Conservation (phyloP, 2,888 invertebrate species). For the Aporophyla nigra region DNA sequence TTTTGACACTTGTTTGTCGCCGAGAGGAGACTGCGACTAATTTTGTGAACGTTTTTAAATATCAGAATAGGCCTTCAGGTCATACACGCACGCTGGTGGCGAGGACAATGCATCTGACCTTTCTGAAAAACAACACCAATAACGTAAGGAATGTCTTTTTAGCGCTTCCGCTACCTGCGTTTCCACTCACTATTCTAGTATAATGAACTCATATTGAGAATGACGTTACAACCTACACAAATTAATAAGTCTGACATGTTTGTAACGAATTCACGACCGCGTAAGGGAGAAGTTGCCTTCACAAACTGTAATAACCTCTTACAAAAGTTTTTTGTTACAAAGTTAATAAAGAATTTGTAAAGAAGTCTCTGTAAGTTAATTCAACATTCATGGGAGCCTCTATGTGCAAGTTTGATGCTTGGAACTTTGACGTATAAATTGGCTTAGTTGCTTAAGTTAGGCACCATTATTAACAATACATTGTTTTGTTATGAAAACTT, state of each 20-base stretch:
- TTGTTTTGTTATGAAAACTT: not conserved
- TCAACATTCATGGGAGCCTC: slow-evolving; percentile 74
- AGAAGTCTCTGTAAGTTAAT: slow-evolving; percentile 73
- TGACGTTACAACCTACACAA: slow-evolving; percentile 33
- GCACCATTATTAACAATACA: slow-evolving; percentile 41
- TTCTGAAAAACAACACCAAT: not conserved
- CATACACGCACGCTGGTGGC: not conserved
- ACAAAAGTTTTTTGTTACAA: slow-evolving; percentile 68
- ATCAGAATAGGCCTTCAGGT: too few relatives aligned
- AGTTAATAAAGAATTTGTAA: slow-evolving; percentile 79
- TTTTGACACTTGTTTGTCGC: too few relatives aligned
- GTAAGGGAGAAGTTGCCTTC: slow-evolving; percentile 61
- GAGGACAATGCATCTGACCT: not conserved
- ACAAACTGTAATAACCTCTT: slow-evolving; percentile 69
- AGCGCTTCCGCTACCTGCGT: not conserved
- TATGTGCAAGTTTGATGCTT: slow-evolving; percentile 65
- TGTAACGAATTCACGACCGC: slow-evolving; percentile 58
- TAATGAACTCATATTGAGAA: not conserved
- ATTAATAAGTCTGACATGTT: slow-evolving; percentile 63
- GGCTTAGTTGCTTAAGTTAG: slow-evolving; percentile 55
- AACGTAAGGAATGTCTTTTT: not conserved
- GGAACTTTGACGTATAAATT: slow-evolving; percentile 69
- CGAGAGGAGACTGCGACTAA: too few relatives aligned
- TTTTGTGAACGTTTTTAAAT: too few relatives aligned
- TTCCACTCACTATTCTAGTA: not conserved